These are phyloP conservation scores for Drosophila borealis DNA, from an alignment of 2,888 invertebrate species.

Conservation along the genomic window DNA sequence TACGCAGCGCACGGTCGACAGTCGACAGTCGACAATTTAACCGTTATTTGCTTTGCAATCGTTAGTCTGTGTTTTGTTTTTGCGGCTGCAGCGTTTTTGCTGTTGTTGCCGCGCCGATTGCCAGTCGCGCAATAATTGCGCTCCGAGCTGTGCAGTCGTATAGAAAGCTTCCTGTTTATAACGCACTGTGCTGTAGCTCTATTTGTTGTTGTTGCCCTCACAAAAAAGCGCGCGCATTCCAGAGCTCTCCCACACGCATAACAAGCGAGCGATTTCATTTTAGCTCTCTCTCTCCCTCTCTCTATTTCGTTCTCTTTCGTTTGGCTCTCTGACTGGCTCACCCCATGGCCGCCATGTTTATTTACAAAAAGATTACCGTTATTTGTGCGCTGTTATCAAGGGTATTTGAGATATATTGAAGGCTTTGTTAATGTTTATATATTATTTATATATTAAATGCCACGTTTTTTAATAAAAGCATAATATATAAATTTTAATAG, in stretches of 20 bases:
- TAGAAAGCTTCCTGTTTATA: constrained; percentile 75
- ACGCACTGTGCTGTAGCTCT: constrained; percentile 23
- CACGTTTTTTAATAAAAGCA: too few relatives aligned
- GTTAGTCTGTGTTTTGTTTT: constrained; percentile 54
- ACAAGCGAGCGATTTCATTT: constrained; percentile 10
- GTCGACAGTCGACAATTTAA: constrained; percentile 27
- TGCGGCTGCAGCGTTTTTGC: constrained; percentile 53
- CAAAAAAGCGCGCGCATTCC: constrained; percentile 76
- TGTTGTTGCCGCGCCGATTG: constrained; percentile 74
- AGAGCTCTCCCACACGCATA: constrained; percentile 60
- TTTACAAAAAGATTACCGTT: constrained; percentile 74
- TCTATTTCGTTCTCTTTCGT: constrained; percentile 10
- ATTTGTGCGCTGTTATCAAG: constrained; percentile 32
- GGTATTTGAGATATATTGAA: constrained; percentile 7
- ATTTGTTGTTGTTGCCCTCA: constrained; percentile 30
- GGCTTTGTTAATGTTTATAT: neutral
- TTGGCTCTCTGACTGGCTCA: constrained; percentile 48
- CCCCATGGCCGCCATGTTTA: constrained; percentile 71
- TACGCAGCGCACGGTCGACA: constrained; percentile 1
- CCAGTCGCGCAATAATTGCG: constrained; percentile 73
- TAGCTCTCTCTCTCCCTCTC: constrained; percentile 13
- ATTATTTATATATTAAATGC: too few relatives aligned
- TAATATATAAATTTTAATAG: too few relatives aligned
- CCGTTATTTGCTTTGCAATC: constrained; percentile 58
- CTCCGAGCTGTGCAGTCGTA: constrained; percentile 68